Base-by-base conservation (phyloP, 2,113 vertebrate genomes). In the Drymodes brunneopygia region DNA sequence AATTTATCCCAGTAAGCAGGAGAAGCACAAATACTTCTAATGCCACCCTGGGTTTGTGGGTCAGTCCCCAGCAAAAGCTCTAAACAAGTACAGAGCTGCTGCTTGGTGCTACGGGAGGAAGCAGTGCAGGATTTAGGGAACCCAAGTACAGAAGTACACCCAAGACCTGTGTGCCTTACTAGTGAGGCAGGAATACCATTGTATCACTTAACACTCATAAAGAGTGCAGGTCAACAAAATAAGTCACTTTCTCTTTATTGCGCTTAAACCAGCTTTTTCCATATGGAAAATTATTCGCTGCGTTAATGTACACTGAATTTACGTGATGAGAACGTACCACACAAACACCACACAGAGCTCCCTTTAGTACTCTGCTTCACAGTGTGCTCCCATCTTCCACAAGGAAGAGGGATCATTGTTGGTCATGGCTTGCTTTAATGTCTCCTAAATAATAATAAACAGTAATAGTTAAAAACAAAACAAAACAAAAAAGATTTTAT, bases 361-460 rank as follows among this genome's bases (percentile, higher is more conserved):
- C 40, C 71, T 88, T 79, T 47, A 95, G 48, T 44, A 20, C 35
- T 74, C 69, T 62, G 69, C 54, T 96, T 86, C 85, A 66, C 58
- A 50, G 33, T 42, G 64, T 18, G 42, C 48, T 88, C 65, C 73
- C 42, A 48, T 31, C 53, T 97, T 94, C 92, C 29, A 3, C 51
- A 94, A 94, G 93, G 71, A 96, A 94, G 96, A 93, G 79, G 70
- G 90, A 94, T 86, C 71, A 20, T n/a, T 96, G 84, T 87, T 97
- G 97, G 96, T 97, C 93, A 83, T 47, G 88, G 81, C 87, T 97
- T 95, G 42, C 88, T 96, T 97, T 95, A 96, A 97, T 92, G 51
- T 86, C 88, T 94, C 79, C 93, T 95, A 94, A 97, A 98, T 93
- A 97, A 95, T 78, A 96, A 96, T 91, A 97, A 95, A 95, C 64